phyloP scores from a whole-genome alignment of 1,140 invertebrate genomes.

The Drosophila sproati region DNA sequence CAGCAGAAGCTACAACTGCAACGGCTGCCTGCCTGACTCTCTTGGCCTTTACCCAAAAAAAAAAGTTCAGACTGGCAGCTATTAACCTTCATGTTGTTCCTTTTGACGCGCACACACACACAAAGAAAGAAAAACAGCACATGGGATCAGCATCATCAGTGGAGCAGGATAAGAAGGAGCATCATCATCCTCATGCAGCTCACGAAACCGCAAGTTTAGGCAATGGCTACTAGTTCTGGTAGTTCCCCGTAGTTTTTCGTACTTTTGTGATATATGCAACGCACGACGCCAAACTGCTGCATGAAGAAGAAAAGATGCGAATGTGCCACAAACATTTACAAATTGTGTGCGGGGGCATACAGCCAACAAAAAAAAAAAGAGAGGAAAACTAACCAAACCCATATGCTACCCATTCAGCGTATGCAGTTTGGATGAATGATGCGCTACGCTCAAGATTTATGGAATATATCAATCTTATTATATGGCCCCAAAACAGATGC shows the following conservation, averaged over 20 bases:
- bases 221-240: slow-evolving; percentile 15
- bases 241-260: slow-evolving; percentile 36
- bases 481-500: too few relatives aligned
- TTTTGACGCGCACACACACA: slow-evolving; percentile 36
- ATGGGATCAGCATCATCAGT: slow-evolving; percentile 47
- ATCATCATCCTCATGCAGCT: slow-evolving; percentile 50
- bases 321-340: slow-evolving; percentile 55
- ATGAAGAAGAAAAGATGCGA: slow-evolving; percentile 24
- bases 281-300: slow-evolving; percentile 53
- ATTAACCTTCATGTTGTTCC: slow-evolving; percentile 75
- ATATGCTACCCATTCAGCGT: slow-evolving; percentile 35
- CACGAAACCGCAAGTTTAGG: slow-evolving; percentile 65
- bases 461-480: too few relatives aligned
- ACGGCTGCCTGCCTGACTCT: background rate
- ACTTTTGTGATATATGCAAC: slow-evolving; percentile 74
- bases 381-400: slow-evolving; percentile 21
- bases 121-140: slow-evolving; percentile 25
- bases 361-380: slow-evolving; percentile 27
- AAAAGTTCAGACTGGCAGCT: slow-evolving; percentile 63
- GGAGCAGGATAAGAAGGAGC: background rate
- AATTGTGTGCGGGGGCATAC: slow-evolving; percentile 51
- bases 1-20: slow-evolving; percentile 19
- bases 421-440: slow-evolving; percentile 2
- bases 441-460: background rate
- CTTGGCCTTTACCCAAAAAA: slow-evolving; percentile 19